These are phyloP conservation scores for Pimephales promelas DNA, from an alignment of 2,113 vertebrate genomes.

Conservation along the genomic window DNA sequence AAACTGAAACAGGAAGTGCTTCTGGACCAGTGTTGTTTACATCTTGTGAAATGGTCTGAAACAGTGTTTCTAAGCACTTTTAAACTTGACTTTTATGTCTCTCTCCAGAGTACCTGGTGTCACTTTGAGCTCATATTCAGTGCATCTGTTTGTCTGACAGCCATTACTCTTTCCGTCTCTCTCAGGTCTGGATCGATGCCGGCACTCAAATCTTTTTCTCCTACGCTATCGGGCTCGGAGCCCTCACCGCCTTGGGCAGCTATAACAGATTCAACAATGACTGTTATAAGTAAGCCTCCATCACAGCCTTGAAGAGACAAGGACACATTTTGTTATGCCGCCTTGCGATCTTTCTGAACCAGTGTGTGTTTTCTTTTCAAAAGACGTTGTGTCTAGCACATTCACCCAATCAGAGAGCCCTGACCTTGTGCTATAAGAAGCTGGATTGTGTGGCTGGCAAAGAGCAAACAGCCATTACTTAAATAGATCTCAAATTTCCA, in stretches of 20 bases:
- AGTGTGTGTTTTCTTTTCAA: neutral
- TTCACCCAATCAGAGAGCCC: neutral
- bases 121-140: neutral
- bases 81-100: slow-evolving; percentile 34
- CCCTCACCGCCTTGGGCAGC: slow-evolving; percentile 80
- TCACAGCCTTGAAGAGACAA: slow-evolving; percentile 15
- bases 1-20: too few species aligned
- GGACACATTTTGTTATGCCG: neutral
- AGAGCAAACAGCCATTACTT: neutral
- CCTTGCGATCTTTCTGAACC: neutral
- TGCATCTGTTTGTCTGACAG: neutral
- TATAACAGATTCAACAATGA: slow-evolving; percentile 84
- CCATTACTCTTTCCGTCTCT: slow-evolving; percentile 36
- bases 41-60: too few species aligned
- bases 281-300: slow-evolving; percentile 78
- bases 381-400: neutral
- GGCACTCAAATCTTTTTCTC: slow-evolving; percentile 84
- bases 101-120: neutral
- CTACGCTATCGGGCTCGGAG: slow-evolving; percentile 82
- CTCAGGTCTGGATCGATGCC: slow-evolving; percentile 82
- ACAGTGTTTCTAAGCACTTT: neutral
- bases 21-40: too few species aligned
- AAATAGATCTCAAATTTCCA: slow-evolving; percentile 5
- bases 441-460: slow-evolving; percentile 9
- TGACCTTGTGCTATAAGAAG: slow-evolving; percentile 34